A percentile compares a stretch with the other conserved stretches of the same genome.
phyloP scores from a whole-genome alignment of 2,888 invertebrate genomes.

The Amphipoea oculea region DNA sequence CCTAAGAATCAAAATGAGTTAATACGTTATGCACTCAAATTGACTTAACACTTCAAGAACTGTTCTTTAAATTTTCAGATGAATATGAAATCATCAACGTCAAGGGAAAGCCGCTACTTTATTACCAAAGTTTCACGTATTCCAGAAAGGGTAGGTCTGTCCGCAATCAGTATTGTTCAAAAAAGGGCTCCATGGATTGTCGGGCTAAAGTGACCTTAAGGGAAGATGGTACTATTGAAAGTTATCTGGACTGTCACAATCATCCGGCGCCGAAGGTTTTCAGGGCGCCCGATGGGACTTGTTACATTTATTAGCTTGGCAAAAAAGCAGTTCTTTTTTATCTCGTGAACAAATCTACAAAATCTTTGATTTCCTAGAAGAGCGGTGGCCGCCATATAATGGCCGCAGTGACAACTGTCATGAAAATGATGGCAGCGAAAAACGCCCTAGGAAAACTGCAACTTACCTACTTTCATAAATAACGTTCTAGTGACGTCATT shows the following conservation, averaged over 20 bases:
- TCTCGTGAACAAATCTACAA: too few relatives aligned
- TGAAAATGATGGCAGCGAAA: not conserved
- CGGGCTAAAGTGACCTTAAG: constrained; percentile 13
- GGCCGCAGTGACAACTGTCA: not conserved
- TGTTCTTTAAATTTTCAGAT: constrained; percentile 11
- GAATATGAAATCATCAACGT: constrained; percentile 29
- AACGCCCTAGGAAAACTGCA: too few relatives aligned
- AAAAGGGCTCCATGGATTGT: constrained; percentile 8
- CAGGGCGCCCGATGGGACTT: constrained; percentile 10
- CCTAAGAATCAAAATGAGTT: not conserved
- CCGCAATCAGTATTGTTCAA: constrained; percentile 27
- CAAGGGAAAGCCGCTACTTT: constrained; percentile 6
- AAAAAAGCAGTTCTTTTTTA: not conserved
- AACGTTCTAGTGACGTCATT: not conserved
- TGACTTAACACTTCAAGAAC: not conserved
- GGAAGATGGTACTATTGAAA: constrained; percentile 13
- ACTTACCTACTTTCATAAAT: not conserved
- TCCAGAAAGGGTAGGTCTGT: constrained; percentile 1
- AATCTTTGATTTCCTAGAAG: not conserved
- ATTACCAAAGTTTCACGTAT: constrained; percentile 19
- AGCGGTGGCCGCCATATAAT: not conserved
- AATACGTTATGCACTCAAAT: not conserved
- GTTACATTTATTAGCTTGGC: not conserved
- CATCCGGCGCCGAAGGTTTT: constrained; percentile 17
- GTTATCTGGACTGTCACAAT: constrained; percentile 18